These are phyloP conservation scores for Xylota sylvarum DNA, from an alignment of 2,888 invertebrate species.

Conservation along the genomic window DNA sequence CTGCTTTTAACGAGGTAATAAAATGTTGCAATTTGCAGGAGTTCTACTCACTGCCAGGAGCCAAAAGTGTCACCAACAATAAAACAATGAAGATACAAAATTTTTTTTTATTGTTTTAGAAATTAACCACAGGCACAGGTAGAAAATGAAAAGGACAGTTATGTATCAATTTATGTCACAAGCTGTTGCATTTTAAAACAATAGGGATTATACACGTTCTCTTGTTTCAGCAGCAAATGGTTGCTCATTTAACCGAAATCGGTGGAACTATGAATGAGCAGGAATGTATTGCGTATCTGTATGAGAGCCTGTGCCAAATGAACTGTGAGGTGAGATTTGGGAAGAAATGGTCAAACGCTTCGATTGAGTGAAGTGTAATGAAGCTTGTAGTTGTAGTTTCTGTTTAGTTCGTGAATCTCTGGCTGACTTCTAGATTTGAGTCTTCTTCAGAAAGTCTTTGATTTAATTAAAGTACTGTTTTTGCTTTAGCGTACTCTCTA, in stretches of 20 bases:
- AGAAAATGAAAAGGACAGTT: conserved; percentile 4
- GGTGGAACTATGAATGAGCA: not conserved
- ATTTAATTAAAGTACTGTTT: no score
- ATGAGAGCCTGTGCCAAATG: no score
- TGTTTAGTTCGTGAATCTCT: no score
- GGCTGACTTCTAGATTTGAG: no score
- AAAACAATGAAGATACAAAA: conserved; percentile 59
- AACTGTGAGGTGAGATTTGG: no score
- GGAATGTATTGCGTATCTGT: conserved; percentile 22
- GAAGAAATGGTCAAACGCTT: no score
- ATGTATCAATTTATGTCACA: conserved; percentile 42
- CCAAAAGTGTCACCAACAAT: conserved; percentile 38
- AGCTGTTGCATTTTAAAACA: conserved; percentile 25
- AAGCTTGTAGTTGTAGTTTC: no score
- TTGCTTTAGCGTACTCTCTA: no score
- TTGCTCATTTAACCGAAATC: not conserved
- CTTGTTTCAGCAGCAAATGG: not conserved
- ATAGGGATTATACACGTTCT: conserved; percentile 39
- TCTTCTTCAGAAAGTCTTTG: no score
- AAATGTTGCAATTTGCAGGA: conserved; percentile 50
- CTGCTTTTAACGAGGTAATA: no score
- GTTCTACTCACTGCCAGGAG: conserved; percentile 60
- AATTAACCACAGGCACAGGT: conserved; percentile 39
- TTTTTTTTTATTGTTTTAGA: conserved; percentile 35
- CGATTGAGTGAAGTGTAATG: no score